Percentiles rank a stretch among this genome's conserved stretches.
phyloP scores from a whole-genome alignment of 2,797 vertebrate species.

The Paratrypauchen microcephalus region DNA sequence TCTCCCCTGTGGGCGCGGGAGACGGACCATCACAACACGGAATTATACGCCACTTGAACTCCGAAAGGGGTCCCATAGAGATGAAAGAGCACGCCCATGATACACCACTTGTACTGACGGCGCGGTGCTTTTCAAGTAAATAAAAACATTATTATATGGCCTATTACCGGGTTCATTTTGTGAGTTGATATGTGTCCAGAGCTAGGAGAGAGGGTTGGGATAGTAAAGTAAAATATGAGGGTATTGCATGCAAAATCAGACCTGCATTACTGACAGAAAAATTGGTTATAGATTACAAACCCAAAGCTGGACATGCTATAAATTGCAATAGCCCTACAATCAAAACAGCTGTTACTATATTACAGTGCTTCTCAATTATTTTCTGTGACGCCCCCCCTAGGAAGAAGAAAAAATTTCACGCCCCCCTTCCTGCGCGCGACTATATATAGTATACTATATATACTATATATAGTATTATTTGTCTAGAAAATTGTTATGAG shows the following conservation, averaged over 20 bases:
- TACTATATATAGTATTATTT: too few species aligned
- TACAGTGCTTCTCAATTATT: too few species aligned
- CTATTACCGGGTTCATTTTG: conserved; percentile 26
- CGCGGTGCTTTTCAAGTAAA: conserved; percentile 78
- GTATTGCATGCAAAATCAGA: not conserved
- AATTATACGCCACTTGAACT: conserved; percentile 31
- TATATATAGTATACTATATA: too few species aligned
- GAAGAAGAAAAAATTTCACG: too few species aligned
- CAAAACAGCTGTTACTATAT: too few species aligned
- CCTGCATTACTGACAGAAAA: not conserved
- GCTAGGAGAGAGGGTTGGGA: not conserved
- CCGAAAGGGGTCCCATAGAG: conserved; percentile 65
- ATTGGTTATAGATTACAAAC: not conserved
- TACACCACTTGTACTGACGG: conserved; percentile 70
- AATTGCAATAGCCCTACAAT: too few species aligned
- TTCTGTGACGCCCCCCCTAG: too few species aligned
- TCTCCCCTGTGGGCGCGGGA: conserved; percentile 73
- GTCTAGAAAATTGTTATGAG: too few species aligned
- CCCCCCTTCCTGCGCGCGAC: too few species aligned
- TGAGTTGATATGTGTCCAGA: conserved; percentile 13
- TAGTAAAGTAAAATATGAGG: not conserved
- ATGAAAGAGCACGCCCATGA: conserved; percentile 68
- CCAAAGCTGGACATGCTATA: not conserved
- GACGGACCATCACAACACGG: conserved; percentile 24
- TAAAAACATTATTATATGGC: conserved; percentile 68